These are phyloP conservation scores for Capromys pilorides DNA, from an alignment of 2,797 vertebrate species.

Conservation along the genomic window DNA sequence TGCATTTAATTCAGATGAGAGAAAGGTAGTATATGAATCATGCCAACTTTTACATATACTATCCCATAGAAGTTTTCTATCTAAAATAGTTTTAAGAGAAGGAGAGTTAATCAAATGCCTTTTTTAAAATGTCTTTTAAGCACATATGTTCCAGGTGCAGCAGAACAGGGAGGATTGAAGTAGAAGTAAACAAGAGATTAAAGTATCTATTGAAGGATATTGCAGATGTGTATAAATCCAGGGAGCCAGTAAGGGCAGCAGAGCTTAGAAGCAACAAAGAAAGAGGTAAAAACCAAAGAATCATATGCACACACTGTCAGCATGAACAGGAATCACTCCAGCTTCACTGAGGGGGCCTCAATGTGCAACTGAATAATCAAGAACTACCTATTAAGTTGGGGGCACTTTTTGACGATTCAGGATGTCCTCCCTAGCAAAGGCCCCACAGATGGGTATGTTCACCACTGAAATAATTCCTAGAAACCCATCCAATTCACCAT, in stretches of 20 bases:
- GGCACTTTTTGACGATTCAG: background rate
- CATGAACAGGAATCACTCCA: background rate
- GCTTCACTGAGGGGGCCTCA: background rate
- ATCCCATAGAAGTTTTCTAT: conserved; percentile 25
- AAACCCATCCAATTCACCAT: background rate
- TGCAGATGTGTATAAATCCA: background rate
- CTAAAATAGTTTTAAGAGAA: conserved; percentile 44
- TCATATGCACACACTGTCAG: background rate
- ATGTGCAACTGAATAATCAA: background rate
- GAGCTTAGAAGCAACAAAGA: background rate
- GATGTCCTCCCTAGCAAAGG: background rate
- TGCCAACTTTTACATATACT: conserved; percentile 25
- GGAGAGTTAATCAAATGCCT: conserved; percentile 26
- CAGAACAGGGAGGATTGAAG: conserved; percentile 36
- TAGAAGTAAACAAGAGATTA: conserved; percentile 48
- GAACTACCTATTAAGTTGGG: background rate
- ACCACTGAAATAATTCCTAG: background rate
- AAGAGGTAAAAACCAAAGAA: background rate
- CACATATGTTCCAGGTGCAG: background rate
- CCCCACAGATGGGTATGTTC: background rate
- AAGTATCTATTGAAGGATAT: background rate
- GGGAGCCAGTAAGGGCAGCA: background rate
- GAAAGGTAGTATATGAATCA: background rate
- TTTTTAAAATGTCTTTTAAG: conserved; percentile 31
- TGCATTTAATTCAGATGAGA: conserved; percentile 54